These are phyloP conservation scores for Daubentonia madagascariensis DNA, from an alignment of 2,113 vertebrate genomes.

Conservation along the genomic window DNA sequence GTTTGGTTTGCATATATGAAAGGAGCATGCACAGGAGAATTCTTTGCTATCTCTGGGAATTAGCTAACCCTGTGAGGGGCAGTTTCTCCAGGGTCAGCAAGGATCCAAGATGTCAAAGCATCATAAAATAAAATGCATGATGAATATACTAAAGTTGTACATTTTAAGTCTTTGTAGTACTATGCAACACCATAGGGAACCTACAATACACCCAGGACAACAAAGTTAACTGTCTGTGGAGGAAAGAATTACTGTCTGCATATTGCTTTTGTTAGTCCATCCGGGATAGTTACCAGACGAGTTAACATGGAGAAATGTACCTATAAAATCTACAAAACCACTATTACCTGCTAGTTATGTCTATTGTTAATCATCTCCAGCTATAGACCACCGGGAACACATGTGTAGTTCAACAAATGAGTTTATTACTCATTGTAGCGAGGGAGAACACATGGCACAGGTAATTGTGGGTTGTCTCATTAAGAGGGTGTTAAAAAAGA, in stretches of 20 bases:
- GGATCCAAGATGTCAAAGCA: not conserved
- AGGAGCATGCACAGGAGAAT: not conserved
- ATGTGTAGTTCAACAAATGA: not conserved
- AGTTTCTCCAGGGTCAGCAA: not conserved
- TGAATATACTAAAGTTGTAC: not conserved
- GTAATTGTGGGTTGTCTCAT: not conserved
- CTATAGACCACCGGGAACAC: not conserved
- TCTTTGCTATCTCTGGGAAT: not conserved
- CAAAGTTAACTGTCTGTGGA: not conserved
- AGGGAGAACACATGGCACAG: not conserved
- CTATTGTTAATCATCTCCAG: not conserved
- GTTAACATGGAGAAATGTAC: not conserved
- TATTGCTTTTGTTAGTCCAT: not conserved
- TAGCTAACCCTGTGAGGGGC: not conserved
- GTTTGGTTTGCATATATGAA: not conserved
- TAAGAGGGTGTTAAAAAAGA: not conserved
- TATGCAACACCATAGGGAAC: not conserved
- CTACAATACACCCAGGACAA: not conserved
- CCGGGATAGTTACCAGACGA: not conserved
- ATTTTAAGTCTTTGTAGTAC: constrained; percentile 6
- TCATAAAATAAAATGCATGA: not conserved
- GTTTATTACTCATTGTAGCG: not conserved
- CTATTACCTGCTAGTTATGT: not conserved
- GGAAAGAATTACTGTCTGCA: not conserved
- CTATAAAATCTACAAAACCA: not conserved